Conservation (phyloP, 2,113 vertebrate genomes). For the Chionodraco myersi region DNA sequence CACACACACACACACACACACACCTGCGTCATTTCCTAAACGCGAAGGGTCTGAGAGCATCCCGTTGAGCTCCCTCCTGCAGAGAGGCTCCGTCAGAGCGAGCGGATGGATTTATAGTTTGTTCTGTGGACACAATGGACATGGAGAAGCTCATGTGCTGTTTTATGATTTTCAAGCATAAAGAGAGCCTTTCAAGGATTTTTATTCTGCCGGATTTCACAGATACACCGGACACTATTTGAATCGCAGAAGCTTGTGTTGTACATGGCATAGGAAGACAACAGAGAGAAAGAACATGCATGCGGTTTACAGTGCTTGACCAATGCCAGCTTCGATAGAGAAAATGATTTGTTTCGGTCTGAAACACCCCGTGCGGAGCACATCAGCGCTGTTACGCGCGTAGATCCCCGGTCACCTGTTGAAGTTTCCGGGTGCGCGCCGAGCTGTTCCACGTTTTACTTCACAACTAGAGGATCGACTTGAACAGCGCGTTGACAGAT, state of each 20-base stretch:
- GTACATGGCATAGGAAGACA: background rate
- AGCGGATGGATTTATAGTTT: conserved; percentile 8
- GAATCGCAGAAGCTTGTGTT: background rate
- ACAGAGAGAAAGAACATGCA: background rate
- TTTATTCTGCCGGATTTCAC: background rate
- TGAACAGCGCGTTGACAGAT: background rate
- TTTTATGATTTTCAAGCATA: background rate
- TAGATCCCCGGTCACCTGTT: conserved; percentile 49
- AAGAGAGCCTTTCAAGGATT: background rate
- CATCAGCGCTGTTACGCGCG: conserved; percentile 4
- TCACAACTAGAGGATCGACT: background rate
- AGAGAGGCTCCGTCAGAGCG: background rate
- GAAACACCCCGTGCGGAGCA: background rate
- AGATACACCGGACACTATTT: background rate
- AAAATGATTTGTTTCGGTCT: background rate
- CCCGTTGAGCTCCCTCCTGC: conserved; percentile 27
- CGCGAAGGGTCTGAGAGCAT: conserved; percentile 35
- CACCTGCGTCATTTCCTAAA: conserved; percentile 82
- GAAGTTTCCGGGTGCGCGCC: conserved; percentile 12
- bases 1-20: conserved; percentile 18
- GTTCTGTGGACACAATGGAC: background rate
- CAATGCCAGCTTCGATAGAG: background rate
- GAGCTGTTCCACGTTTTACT: background rate
- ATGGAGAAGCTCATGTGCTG: no score
- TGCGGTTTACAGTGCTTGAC: background rate